Conservation (phyloP, 1,140 invertebrate genomes). For the Eriocheir sinensis region DNA sequence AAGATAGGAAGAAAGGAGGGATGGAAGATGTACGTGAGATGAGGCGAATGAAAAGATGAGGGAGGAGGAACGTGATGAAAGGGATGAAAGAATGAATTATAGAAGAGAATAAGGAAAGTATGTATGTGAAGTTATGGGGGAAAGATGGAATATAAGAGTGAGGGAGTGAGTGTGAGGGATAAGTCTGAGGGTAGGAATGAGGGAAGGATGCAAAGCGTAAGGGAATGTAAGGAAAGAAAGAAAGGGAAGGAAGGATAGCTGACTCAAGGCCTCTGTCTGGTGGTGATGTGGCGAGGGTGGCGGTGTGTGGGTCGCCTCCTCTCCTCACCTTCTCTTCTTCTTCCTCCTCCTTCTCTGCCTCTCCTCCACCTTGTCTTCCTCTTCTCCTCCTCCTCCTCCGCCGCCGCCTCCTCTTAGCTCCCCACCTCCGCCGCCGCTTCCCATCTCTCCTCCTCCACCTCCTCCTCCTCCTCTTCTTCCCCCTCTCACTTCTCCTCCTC, state of each 20-base stretch:
- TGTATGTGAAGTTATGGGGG: too few species aligned
- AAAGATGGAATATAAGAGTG: too few species aligned
- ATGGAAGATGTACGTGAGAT: too few species aligned
- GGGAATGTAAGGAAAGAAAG: too few species aligned
- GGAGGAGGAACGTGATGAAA: not conserved
- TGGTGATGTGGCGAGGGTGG: too few species aligned
- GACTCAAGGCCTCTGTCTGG: not conserved
- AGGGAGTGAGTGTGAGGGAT: too few species aligned
- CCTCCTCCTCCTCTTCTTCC: not conserved
- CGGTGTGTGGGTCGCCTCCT: too few species aligned
- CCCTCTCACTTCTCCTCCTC: not conserved
- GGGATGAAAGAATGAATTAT: not conserved
- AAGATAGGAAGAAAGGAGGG: not conserved
- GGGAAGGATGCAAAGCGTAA: too few species aligned
- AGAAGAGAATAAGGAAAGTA: not conserved
- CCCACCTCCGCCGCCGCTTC: too few species aligned
- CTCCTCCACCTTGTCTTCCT: constrained; percentile 16
- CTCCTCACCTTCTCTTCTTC: not conserved
- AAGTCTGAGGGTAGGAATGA: too few species aligned
- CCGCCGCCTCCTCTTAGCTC: not conserved
- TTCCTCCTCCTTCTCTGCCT: not conserved
- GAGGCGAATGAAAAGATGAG: not conserved
- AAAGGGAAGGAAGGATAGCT: not conserved
- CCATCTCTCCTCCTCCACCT: not conserved
- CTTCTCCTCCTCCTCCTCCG: not conserved